Conservation (phyloP, 2,797 vertebrate species). For the Eidolon dupreanum region DNA sequence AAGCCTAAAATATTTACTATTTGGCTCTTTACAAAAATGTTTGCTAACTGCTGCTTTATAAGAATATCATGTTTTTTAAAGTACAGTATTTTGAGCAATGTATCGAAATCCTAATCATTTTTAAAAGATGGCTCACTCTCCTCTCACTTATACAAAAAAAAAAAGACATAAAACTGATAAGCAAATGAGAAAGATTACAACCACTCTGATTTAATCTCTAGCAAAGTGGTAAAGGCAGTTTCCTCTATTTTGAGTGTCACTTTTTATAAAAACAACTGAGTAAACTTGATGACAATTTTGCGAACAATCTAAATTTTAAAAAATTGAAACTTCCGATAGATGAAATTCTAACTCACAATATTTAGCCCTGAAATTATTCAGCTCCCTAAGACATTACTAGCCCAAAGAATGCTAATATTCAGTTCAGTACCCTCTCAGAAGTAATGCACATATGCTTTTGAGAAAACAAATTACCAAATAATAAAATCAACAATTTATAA, state of each 20-base stretch:
- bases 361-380: slow-evolving; percentile 48
- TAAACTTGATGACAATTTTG: slow-evolving; percentile 16
- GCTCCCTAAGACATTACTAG: neutral
- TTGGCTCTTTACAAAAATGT: slow-evolving; percentile 36
- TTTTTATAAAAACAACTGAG: slow-evolving; percentile 56
- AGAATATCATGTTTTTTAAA: slow-evolving; percentile 35
- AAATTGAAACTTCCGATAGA: slow-evolving; percentile 10
- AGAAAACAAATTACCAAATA: slow-evolving; percentile 44
- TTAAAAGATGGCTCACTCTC: slow-evolving; percentile 38
- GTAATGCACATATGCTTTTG: neutral
- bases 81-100: neutral
- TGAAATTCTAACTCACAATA: neutral
- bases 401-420: slow-evolving; percentile 4
- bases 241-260: slow-evolving; percentile 24
- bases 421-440: slow-evolving; percentile 19
- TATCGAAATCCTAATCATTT: slow-evolving; percentile 12
- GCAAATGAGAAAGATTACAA: slow-evolving; percentile 48
- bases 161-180: neutral
- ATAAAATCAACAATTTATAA: slow-evolving; percentile 8
- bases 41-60: slow-evolving; percentile 1
- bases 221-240: slow-evolving; percentile 17
- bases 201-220: slow-evolving; percentile 5
- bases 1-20: slow-evolving; percentile 32
- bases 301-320: slow-evolving; percentile 1
- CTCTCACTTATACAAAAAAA: neutral